These are phyloP conservation scores for Sitta europaea DNA, from an alignment of 2,113 vertebrate species.

Conservation along the genomic window DNA sequence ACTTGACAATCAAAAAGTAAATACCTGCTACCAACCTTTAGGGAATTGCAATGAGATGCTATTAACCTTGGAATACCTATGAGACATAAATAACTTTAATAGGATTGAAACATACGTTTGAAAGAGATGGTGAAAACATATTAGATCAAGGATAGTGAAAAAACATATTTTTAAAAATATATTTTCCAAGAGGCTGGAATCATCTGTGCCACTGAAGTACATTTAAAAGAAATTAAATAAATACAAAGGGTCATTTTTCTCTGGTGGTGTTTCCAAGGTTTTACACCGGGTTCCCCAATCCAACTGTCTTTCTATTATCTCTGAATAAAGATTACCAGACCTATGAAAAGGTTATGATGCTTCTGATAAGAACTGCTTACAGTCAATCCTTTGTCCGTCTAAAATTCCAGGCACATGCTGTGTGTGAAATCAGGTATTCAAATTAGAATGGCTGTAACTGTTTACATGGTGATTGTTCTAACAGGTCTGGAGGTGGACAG, in stretches of 20 bases:
- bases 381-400: not conserved
- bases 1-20: not conserved
- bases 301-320: not conserved
- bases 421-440: not conserved
- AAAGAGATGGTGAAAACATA: not conserved
- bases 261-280: not conserved
- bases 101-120: not conserved
- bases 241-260: not conserved
- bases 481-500: not conserved
- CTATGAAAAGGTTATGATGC: not conserved
- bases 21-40: not conserved
- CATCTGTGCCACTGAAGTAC: not conserved
- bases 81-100: not conserved
- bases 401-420: not conserved
- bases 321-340: not conserved
- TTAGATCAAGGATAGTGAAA: not conserved
- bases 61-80: not conserved
- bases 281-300: not conserved
- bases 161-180: accelerated
- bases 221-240: not conserved
- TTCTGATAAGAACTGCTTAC: not conserved
- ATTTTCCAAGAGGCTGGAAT: not conserved
- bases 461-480: not conserved
- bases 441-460: not conserved
- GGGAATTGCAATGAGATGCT: not conserved